phyloP scores from a whole-genome alignment of 2,888 invertebrate genomes.

The Mesochorus sp. region DNA sequence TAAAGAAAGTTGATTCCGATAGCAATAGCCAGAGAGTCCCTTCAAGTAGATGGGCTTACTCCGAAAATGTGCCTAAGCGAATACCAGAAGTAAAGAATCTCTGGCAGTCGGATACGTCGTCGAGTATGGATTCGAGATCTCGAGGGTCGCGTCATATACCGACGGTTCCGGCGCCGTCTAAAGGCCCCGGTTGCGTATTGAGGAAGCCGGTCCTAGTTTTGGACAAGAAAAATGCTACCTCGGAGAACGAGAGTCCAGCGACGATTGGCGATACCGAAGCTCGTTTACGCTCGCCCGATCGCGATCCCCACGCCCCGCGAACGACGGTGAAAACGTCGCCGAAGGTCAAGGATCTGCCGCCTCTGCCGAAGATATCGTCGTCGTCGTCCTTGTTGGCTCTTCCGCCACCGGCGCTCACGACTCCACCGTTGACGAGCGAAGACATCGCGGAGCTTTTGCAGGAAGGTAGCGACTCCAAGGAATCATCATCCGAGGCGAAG shows the following conservation, averaged over 20 bases:
- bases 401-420: slow-evolving; percentile 72
- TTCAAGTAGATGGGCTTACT: slow-evolving; percentile 45
- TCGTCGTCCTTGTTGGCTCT: slow-evolving; percentile 70
- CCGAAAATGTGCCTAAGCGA: background rate
- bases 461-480: slow-evolving; percentile 79
- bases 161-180: slow-evolving; percentile 71
- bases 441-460: slow-evolving; percentile 77
- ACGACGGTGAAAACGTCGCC: slow-evolving; percentile 64
- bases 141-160: slow-evolving; percentile 69
- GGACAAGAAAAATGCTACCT: slow-evolving; percentile 66
- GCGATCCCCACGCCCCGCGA: slow-evolving; percentile 65
- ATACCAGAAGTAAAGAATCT: slow-evolving; percentile 13
- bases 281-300: slow-evolving; percentile 70
- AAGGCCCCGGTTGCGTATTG: slow-evolving; percentile 69
- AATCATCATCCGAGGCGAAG: slow-evolving; percentile 39
- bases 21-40: slow-evolving; percentile 11
- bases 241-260: slow-evolving; percentile 53
- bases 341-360: slow-evolving; percentile 61
- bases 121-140: slow-evolving; percentile 45
- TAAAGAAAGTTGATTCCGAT: slow-evolving; percentile 52
- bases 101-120: slow-evolving; percentile 58
- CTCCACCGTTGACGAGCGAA: slow-evolving; percentile 77
- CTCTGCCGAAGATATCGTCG: slow-evolving; percentile 58
- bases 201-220: slow-evolving; percentile 67
- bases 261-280: slow-evolving; percentile 63